phyloP scores from a whole-genome alignment of 1,140 invertebrate species.

The Temnothorax nylanderi region DNA sequence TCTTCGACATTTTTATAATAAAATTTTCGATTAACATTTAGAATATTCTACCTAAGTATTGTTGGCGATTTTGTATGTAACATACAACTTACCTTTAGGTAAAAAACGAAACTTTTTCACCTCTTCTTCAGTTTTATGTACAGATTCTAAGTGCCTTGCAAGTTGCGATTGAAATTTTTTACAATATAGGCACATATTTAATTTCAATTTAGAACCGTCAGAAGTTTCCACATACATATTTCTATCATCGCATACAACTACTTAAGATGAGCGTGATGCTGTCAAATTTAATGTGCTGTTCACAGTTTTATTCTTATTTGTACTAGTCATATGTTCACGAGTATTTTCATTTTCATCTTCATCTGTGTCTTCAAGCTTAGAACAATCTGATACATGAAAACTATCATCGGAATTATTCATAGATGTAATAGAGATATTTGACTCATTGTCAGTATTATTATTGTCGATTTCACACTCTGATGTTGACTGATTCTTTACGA shows the following conservation, averaged over 20 bases:
- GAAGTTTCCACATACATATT: conserved; percentile 15
- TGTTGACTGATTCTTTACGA: not conserved
- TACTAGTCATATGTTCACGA: not conserved
- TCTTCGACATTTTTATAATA: no score
- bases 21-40: no score
- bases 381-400: conserved; percentile 6
- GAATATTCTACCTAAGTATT: not conserved
- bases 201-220: not conserved
- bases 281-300: not conserved
- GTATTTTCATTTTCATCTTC: not conserved
- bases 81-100: conserved; percentile 12
- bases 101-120: conserved; percentile 19
- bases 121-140: conserved; percentile 23
- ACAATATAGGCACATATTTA: conserved; percentile 3
- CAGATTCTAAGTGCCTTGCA: conserved; percentile 8
- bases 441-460: not conserved
- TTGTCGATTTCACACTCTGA: not conserved
- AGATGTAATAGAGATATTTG: not conserved
- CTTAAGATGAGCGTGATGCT: not conserved
- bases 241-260: not conserved
- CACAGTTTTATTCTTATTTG: not conserved
- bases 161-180: conserved; percentile 5
- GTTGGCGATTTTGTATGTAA: not conserved
- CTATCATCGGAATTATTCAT: not conserved
- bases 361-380: not conserved